phyloP scores from a whole-genome alignment of 35 echinoderm and acorn worm genomes.

The Ophiothrix spiculata region DNA sequence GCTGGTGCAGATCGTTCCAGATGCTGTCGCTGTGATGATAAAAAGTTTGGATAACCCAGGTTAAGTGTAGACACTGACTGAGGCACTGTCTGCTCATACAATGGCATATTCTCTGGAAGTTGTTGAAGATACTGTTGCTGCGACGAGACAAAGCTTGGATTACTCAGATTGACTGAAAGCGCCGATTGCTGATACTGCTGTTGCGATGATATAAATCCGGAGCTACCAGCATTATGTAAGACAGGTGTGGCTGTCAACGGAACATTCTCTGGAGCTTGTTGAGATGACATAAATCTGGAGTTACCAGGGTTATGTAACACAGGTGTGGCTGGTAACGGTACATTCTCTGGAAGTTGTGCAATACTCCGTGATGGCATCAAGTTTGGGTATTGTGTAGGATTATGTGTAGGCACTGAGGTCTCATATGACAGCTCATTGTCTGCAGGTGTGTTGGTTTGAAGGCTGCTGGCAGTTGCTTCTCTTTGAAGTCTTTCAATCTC shows the following conservation, averaged over 20 bases:
- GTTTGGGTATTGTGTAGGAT: neutral
- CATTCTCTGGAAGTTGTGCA: too few relatives aligned
- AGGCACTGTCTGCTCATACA: neutral
- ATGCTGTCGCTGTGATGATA: neutral
- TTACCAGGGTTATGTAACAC: too few relatives aligned
- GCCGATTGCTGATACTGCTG: too few relatives aligned
- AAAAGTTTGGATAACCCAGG: neutral
- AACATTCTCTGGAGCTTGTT: too few relatives aligned
- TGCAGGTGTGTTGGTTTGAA: neutral
- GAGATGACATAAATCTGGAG: too few relatives aligned
- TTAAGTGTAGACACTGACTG: neutral
- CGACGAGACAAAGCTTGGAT: neutral
- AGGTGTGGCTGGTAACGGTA: too few relatives aligned
- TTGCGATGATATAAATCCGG: too few relatives aligned
- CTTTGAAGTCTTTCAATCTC: slow-evolving; percentile 6
- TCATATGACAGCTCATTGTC: too few relatives aligned
- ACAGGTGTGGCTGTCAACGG: too few relatives aligned
- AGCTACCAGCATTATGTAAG: too few relatives aligned
- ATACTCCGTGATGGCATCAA: too few relatives aligned
- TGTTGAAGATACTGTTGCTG: neutral
- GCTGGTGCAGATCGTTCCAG: neutral
- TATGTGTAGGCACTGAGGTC: neutral
- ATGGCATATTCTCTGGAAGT: neutral
- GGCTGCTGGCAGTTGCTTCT: neutral
- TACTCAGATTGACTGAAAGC: too few relatives aligned